Conservation (phyloP, 2,113 vertebrate species). For the Corapipo altera region DNA sequence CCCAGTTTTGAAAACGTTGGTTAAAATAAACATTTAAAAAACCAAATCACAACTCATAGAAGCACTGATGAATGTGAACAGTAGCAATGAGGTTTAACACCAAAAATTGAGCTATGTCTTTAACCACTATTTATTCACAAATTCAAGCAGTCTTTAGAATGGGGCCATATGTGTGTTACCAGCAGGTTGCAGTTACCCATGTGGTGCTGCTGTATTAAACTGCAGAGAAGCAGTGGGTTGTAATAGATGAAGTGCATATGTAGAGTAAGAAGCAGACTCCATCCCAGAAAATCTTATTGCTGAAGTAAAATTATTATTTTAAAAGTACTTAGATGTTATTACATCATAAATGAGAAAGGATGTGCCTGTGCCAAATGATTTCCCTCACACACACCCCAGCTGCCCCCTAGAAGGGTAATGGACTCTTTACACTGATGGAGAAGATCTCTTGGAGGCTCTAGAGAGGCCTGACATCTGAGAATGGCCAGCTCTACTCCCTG, state of each 20-base stretch:
- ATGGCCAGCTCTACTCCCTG: accelerated
- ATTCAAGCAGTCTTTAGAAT: neutral
- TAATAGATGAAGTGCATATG: neutral
- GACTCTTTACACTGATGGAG: neutral
- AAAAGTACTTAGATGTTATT: neutral
- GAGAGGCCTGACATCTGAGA: neutral
- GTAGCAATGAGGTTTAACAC: neutral
- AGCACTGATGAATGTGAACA: neutral
- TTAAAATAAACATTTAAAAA: neutral
- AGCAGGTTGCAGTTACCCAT: neutral
- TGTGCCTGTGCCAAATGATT: neutral
- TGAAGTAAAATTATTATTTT: neutral
- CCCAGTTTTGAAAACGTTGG: neutral
- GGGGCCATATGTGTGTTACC: neutral
- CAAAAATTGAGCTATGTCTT: neutral
- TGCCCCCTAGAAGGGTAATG: neutral
- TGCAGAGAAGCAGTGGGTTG: neutral
- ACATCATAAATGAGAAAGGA: neutral
- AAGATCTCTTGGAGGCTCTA: neutral
- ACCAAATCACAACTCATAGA: neutral
- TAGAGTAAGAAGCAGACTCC: neutral
- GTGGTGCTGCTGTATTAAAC: neutral
- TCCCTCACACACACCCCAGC: neutral
- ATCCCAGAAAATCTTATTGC: neutral
- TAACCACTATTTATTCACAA: neutral